These are phyloP conservation scores for Ecliptopera silaceata DNA, from an alignment of 2,888 invertebrate species.

Conservation along the genomic window DNA sequence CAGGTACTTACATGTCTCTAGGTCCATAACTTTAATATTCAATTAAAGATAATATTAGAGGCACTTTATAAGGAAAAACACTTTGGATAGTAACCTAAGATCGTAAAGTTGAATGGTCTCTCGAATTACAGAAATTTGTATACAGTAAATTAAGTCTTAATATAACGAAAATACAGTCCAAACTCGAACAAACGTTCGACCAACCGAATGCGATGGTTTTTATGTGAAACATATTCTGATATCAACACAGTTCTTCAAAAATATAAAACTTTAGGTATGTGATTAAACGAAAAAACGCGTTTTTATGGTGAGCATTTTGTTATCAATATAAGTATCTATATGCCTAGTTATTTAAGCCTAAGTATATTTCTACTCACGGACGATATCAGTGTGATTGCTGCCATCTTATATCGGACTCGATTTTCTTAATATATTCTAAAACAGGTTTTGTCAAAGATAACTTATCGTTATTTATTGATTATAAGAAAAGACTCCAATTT, in stretches of 20 bases:
- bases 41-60: constrained; percentile 26
- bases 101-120: constrained; percentile 31
- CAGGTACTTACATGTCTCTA: constrained; percentile 8
- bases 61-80: constrained; percentile 28
- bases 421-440: constrained; percentile 55
- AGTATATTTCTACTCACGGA: constrained; percentile 10
- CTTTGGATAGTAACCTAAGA: constrained; percentile 24
- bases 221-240: constrained; percentile 28
- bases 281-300: constrained; percentile 10
- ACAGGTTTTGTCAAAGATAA: constrained; percentile 55
- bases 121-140: constrained; percentile 19
- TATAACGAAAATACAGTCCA: constrained; percentile 11
- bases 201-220: constrained; percentile 19
- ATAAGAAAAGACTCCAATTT: constrained; percentile 40
- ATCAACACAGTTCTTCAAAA: constrained; percentile 26
- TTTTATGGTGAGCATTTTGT: constrained; percentile 7
- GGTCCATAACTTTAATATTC: constrained; percentile 22
- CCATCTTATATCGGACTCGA: constrained; percentile 40
- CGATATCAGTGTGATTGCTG: constrained; percentile 27
- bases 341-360: neutral
- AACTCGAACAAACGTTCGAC: constrained; percentile 18
- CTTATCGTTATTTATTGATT: constrained; percentile 60
- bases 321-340: constrained; percentile 1
- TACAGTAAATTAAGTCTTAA: constrained; percentile 12
- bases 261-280: constrained; percentile 8